phyloP scores from a whole-genome alignment of 2,888 invertebrate species.

The Nasonovia ribisnigri region DNA sequence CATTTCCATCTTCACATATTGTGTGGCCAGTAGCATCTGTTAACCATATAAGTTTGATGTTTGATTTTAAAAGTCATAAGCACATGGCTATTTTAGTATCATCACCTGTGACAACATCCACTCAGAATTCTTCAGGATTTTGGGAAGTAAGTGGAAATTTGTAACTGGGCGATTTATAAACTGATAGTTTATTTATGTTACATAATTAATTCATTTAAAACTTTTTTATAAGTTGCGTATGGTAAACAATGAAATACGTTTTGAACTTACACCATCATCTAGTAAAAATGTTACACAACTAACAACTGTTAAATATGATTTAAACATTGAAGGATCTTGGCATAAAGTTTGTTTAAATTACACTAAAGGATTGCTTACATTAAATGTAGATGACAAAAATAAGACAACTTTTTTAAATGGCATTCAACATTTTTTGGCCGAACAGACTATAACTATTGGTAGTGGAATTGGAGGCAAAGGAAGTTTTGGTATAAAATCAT shows the following conservation, averaged over 20 bases:
- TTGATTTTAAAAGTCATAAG: conserved; percentile 89
- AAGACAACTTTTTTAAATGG: conserved; percentile 57
- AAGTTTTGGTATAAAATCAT: conserved; percentile 67
- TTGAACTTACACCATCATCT: conserved; percentile 82
- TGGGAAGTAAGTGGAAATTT: conserved; percentile 80
- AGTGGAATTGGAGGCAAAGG: conserved; percentile 80
- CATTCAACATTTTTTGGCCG: conserved; percentile 62
- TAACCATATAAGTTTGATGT: conserved; percentile 82
- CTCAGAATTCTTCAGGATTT: conserved; percentile 76
- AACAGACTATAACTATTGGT: conserved; percentile 77
- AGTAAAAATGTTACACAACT: conserved; percentile 83
- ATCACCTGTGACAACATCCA: conserved; percentile 81
- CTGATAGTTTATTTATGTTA: conserved; percentile 1
- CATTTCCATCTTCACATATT: conserved; percentile 90
- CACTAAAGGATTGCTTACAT: conserved; percentile 60
- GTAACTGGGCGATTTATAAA: not conserved
- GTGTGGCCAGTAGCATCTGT: conserved; percentile 85
- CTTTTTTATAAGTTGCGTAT: conserved; percentile 76
- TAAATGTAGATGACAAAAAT: conserved; percentile 56
- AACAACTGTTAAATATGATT: conserved; percentile 84
- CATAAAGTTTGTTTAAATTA: conserved; percentile 71
- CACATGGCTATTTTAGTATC: conserved; percentile 88
- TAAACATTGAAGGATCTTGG: conserved; percentile 79
- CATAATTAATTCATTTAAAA: conserved; percentile 7
- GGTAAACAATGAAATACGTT: conserved; percentile 87